These are phyloP conservation scores for Ceramica pisi DNA, from an alignment of 2,888 invertebrate species.

Conservation along the genomic window DNA sequence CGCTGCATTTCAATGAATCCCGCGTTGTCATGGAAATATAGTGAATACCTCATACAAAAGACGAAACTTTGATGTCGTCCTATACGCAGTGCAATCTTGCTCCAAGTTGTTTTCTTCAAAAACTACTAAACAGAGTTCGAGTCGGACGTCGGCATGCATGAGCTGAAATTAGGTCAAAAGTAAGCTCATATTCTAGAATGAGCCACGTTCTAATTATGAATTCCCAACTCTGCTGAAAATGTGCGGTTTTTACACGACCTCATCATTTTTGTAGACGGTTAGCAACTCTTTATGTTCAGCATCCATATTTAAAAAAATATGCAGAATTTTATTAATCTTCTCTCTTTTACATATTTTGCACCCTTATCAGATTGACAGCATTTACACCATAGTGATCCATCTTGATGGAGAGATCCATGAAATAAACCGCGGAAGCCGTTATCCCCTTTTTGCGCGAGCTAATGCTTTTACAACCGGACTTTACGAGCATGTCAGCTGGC, in stretches of 20 bases:
- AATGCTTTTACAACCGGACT: constrained; percentile 49
- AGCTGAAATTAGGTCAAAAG: constrained; percentile 63
- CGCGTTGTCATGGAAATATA: constrained; percentile 76
- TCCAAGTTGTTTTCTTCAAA: constrained; percentile 70
- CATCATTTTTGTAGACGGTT: constrained; percentile 41
- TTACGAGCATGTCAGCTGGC: constrained; percentile 34
- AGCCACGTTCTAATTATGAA: constrained; percentile 61
- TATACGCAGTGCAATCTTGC: constrained; percentile 65
- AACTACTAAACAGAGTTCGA: constrained; percentile 68
- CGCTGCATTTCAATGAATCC: constrained; percentile 74
- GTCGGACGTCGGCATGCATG: constrained; percentile 52
- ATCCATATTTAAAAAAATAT: constrained; percentile 7
- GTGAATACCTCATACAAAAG: constrained; percentile 69
- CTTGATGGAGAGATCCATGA: constrained; percentile 37
- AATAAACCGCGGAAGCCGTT: constrained; percentile 23
- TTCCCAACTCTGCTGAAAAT: constrained; percentile 48
- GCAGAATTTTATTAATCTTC: constrained; percentile 15
- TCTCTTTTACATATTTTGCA: neutral
- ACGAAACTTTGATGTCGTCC: constrained; percentile 62
- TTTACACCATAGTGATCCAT: constrained; percentile 20
- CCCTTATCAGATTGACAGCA: neutral
- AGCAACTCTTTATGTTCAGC: constrained; percentile 27
- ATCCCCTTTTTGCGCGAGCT: constrained; percentile 44
- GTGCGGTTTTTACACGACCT: constrained; percentile 50
- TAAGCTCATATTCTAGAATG: constrained; percentile 64